Evolutionary conservation across 2,797 vertebrate species (phyloP), one percentile per base, ranked within the genome.

Genomic region (Microcaecilia unicolor): DNA sequence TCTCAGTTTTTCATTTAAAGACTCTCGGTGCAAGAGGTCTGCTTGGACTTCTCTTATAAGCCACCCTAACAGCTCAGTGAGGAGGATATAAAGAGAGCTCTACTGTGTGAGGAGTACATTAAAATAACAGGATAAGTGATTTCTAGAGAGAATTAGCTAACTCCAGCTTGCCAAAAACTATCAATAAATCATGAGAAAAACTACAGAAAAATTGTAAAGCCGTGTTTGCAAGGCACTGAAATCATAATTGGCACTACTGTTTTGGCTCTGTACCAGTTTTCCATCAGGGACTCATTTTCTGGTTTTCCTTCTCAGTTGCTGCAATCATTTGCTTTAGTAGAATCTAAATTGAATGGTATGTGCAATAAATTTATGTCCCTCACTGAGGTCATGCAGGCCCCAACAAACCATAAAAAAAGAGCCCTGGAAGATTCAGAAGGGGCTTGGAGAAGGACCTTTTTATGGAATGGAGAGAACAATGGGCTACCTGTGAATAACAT

Each of bases 201-300:
- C 62, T 54, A 50, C 47, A 40, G 44, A 18, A 37, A 61, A 48
- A 62, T 72, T 43, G 18, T 68, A 65, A 58, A 61, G 60, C 49
- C 64, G 54, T 26, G 22, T 45, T 64, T 6, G 10, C 44, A 42
- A 66, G 54, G 61, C 51, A 58, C 10, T 81, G 72, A 67, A 76
- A 71, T 64, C 50, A 49, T 71, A 78, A 77, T 67, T 74, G 73
- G 70, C 73, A 78, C 79, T 80, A 80, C 79, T 29, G 76, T 81
- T 81, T 74, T 82, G 77, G 76, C 74, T 53, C 44, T 17, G 37
- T 67, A 65, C 61, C 51, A 50, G 43, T 67, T 75, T 67, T 67
- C 65, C 74, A 74, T 67, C 61, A 74, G 76, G 74, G 74, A 76
- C 67, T 70, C 74, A 74, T 78, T 81, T 81, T 74, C 63, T 64